phyloP scores from a whole-genome alignment of 1,140 invertebrate genomes.

The Drosophila triauraria region DNA sequence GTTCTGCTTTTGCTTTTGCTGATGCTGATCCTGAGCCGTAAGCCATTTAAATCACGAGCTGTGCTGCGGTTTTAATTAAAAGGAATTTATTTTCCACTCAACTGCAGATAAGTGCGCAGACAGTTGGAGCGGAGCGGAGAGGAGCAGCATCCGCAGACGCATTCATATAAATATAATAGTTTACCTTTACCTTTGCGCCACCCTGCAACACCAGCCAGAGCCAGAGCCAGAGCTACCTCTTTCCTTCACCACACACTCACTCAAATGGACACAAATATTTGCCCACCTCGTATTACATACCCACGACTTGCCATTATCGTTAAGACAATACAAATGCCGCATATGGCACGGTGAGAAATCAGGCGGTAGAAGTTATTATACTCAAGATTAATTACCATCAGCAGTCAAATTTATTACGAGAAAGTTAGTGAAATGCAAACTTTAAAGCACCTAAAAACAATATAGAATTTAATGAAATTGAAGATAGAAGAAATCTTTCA shows the following conservation, averaged over 20 bases:
- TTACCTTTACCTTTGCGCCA: conserved; percentile 39
- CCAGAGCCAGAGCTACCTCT: neutral
- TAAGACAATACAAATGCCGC: conserved; percentile 48
- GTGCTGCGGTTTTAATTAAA: conserved; percentile 82
- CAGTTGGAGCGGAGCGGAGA: conserved; percentile 34
- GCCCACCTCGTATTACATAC: conserved; percentile 55
- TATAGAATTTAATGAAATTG: no score
- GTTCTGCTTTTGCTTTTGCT: conserved; percentile 21
- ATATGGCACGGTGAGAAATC: conserved; percentile 21
- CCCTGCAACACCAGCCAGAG: neutral
- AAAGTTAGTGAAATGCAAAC: neutral
- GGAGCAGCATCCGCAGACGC: conserved; percentile 40
- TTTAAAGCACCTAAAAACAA: neutral
- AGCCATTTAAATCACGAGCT: conserved; percentile 80
- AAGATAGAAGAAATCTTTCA: no score
- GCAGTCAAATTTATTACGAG: neutral
- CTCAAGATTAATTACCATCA: neutral
- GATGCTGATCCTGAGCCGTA: conserved; percentile 39
- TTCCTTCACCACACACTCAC: conserved; percentile 35
- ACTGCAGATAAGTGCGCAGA: conserved; percentile 77
- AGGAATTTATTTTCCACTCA: conserved; percentile 82
- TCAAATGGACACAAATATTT: conserved; percentile 23
- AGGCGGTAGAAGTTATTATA: neutral
- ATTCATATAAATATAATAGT: conserved; percentile 52
- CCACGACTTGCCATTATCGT: conserved; percentile 58